Conservation (phyloP, 2,888 invertebrate genomes). For the Thalpophila matura region DNA sequence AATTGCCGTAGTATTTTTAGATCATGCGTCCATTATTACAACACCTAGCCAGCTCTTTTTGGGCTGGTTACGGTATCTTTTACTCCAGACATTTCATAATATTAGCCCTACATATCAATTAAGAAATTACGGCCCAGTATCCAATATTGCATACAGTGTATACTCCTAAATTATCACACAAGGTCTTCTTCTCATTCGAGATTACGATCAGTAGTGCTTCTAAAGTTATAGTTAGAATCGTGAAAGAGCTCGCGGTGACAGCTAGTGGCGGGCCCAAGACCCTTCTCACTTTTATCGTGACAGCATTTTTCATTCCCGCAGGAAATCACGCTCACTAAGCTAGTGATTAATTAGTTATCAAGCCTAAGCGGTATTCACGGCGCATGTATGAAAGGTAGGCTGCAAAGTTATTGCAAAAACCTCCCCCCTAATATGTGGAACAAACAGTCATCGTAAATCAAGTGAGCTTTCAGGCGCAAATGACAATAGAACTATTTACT, state of each 20-base stretch:
- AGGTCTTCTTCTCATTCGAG: constrained; percentile 10
- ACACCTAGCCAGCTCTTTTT: too few species aligned
- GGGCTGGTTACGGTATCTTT: too few species aligned
- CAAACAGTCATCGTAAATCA: constrained; percentile 54
- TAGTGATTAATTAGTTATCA: constrained; percentile 86
- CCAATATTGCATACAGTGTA: background rate
- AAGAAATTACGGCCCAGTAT: too few species aligned
- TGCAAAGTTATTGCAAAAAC: constrained; percentile 43
- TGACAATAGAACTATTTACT: constrained; percentile 16
- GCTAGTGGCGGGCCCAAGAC: constrained; percentile 65
- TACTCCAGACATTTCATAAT: too few species aligned
- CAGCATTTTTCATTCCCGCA: constrained; percentile 83
- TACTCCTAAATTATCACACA: background rate
- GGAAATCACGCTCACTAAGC: constrained; percentile 80
- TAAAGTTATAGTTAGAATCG: constrained; percentile 49
- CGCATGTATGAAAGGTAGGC: constrained; percentile 54
- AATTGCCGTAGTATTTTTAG: too few species aligned
- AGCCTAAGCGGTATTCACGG: constrained; percentile 55
- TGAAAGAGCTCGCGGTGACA: constrained; percentile 63
- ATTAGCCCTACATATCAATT: too few species aligned
- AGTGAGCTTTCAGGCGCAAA: constrained; percentile 18
- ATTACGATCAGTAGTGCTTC: constrained; percentile 36
- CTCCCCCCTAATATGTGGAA: constrained; percentile 16
- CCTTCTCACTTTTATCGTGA: constrained; percentile 84
- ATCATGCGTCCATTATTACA: too few species aligned